A percentile compares a stretch with the other conserved stretches of the same genome.
phyloP scores from a whole-genome alignment of 2,888 invertebrate genomes.

The Sarcophaga carnaria region DNA sequence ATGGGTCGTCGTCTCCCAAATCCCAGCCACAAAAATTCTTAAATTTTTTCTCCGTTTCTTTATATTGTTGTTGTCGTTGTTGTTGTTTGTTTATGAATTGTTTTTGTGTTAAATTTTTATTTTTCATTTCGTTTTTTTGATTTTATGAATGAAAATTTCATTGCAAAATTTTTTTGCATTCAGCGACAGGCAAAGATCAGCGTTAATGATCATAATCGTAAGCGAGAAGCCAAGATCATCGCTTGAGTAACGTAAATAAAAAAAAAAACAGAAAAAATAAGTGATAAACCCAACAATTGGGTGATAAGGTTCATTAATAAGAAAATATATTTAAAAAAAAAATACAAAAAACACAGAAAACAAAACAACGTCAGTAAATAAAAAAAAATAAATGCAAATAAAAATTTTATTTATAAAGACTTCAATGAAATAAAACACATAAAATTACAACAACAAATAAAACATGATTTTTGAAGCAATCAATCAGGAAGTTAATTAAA shows the following conservation, averaged over 20 bases:
- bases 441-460: too few relatives aligned
- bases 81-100: constrained; percentile 29
- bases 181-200: constrained; percentile 33
- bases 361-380: too few relatives aligned
- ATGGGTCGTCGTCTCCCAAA: constrained; percentile 11
- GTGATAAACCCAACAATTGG: constrained; percentile 67
- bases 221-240: constrained; percentile 8
- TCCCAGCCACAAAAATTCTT: constrained; percentile 23
- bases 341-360: too few relatives aligned
- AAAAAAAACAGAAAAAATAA: constrained; percentile 31
- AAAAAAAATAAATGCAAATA: too few relatives aligned
- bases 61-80: not conserved
- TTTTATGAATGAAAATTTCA: constrained; percentile 61
- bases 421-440: too few relatives aligned
- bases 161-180: constrained; percentile 39
- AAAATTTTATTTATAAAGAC: too few relatives aligned
- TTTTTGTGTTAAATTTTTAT: constrained; percentile 45
- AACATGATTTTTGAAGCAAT: too few relatives aligned
- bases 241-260: not conserved
- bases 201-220: not conserved
- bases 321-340: not conserved
- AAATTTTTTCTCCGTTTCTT: not conserved
- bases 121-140: constrained; percentile 17
- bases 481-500: too few relatives aligned
- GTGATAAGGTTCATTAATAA: constrained; percentile 69